Conservation (phyloP, 2,797 vertebrate species). For the Nannoperca australis region DNA sequence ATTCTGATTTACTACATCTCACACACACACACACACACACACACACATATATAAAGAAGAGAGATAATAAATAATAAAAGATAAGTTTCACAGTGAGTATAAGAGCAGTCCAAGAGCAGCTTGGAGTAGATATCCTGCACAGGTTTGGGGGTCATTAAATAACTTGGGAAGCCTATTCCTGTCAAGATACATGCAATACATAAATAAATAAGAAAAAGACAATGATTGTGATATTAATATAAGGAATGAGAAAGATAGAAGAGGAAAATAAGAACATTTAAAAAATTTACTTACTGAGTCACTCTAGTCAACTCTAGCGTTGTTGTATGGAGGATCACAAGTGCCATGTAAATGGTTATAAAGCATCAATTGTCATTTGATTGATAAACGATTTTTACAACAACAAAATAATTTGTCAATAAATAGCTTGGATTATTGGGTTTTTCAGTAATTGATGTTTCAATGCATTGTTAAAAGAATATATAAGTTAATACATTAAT, state of each 20-base stretch:
- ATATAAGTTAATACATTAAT: neutral
- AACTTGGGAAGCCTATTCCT: neutral
- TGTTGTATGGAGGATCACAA: no score
- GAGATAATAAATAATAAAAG: constrained; percentile 7
- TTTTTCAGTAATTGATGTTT: neutral
- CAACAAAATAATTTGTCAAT: neutral
- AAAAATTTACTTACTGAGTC: no score
- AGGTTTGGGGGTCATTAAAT: neutral
- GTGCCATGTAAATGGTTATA: neutral
- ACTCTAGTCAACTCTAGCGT: no score
- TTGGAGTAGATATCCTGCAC: neutral
- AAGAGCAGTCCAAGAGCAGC: neutral
- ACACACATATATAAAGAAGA: neutral
- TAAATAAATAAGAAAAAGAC: neutral
- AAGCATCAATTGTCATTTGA: neutral
- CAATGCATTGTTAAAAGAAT: neutral
- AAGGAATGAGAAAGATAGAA: neutral
- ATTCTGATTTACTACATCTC: neutral
- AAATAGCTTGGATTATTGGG: neutral
- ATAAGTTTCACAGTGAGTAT: neutral
- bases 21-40: no score
- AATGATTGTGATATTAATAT: neutral
- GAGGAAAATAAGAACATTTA: neutral
- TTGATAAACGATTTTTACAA: neutral
- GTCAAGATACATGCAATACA: neutral